Base-by-base conservation (phyloP, 2,888 invertebrate species). In the Ametastegia equiseti region DNA sequence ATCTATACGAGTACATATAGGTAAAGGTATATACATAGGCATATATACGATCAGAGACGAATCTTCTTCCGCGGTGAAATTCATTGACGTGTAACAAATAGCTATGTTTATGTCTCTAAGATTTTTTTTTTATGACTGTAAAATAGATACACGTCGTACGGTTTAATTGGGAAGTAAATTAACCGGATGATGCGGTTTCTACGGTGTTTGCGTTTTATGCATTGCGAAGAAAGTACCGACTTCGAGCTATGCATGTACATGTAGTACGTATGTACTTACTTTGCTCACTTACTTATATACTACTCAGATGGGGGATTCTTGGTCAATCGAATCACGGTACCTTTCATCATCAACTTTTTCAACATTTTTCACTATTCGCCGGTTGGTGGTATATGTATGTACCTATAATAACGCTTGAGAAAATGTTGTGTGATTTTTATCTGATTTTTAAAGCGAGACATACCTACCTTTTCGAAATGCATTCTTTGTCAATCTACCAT, bases 1-100 rank as follows among this genome's bases (percentile, higher is more conserved):
- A n/a, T n/a, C n/a, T n/a, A n/a, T n/a, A n/a, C n/a, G n/a, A n/a
- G n/a, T 11, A 54, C 15, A 19, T 15, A 5, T 19, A 54, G 5
- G 19, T 54, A 54, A 54, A 9, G 11, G n/a, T 54, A 15, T 54
- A 54, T 54, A 15, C 15, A 13, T 30, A 39, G 39, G 15, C 5
- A 7, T 0, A 7, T 63, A 30, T 7, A 11, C 9, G 27, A 23
- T 63, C 27, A 4, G 54, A n/a, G 15, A 1, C 36, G 39, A 19
- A 42, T n/a, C 15, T 30, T 71, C 27, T 71, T 71, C 47, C 71
- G 71, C 57, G 57, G 33, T 75, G 36, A 75, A 75, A 78, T 78
- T 63, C 60, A 78, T 78, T 63, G 60, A 78, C 63, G 42, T 33
- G 60, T 60, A 60, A 60, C 60, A 60, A 60, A 60, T 60, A 30